Base-by-base conservation (phyloP, 2,888 invertebrate genomes). In the Scotopteryx bipunctaria region DNA sequence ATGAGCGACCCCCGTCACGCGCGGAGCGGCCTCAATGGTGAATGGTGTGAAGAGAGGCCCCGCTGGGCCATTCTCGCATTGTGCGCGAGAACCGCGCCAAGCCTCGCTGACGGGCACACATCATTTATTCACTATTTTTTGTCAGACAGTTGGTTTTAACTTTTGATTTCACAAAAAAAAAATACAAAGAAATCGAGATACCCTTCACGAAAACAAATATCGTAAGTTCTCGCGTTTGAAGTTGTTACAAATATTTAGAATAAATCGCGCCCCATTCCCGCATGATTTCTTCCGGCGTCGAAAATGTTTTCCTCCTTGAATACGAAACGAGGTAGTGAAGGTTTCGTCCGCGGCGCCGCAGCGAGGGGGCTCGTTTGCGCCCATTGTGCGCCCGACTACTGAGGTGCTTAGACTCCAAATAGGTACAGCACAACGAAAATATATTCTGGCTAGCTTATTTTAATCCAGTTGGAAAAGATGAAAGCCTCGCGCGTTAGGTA, bases 41-140 rank as follows among this genome's bases (percentile, higher is more conserved):
- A 83, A 83, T 72, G 79, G 76, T 71, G 73, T 69, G 67, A 50
- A 50, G 77, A 72, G 61, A 72, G 65, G 73, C 71, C 87, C 87
- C 81, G 86, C 81, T 73, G 86, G 49, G 85, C 72, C 75, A 78
- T 81, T 81, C 78, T 80, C 65, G 71, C 80, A 74, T 83, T 83
- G 78, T 81, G 72, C 66, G 69, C 69, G 35, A 29, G 33, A 9
- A 68, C 73, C 67, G 21, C 51, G 35, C 19, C 49, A 50, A 68
- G 63, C 63, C 57, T 63, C 72, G 77, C 72, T 76, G 78, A 76
- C 79, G 69, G 70, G 69, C 74, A 73, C 79, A 76, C 71, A 76
- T 80, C 63, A 81, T 81, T 82, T 79, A 78, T 81, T 65, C 67
- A 73, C 67, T 59, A 63, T 68, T 78, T 78, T 81, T 80, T 79